Percentiles rank a stretch among this genome's conserved stretches.
Conservation (phyloP, 2,797 vertebrate genomes). For the Mus minutoides region DNA sequence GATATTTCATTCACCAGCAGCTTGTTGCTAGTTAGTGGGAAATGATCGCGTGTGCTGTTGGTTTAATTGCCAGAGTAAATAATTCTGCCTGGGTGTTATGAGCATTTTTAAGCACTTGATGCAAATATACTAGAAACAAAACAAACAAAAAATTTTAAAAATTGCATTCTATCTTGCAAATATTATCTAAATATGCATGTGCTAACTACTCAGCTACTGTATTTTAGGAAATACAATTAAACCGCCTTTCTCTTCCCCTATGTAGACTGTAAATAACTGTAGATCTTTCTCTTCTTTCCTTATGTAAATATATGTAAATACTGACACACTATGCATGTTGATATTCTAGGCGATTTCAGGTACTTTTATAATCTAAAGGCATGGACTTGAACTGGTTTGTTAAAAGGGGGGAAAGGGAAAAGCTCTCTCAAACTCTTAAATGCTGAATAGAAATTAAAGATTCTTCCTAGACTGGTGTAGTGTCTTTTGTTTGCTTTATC, state of each 20-base stretch:
- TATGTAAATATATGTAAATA: conserved; percentile 99
- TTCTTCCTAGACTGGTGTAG: conserved; percentile 87
- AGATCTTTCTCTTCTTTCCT: conserved; percentile 89
- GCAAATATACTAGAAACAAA: conserved; percentile 91
- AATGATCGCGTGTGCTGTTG: conserved; percentile 92
- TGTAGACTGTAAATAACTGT: conserved; percentile 94
- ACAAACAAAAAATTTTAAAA: conserved; percentile 82
- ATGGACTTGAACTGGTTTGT: conserved; percentile 92
- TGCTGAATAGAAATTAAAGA: conserved; percentile 89
- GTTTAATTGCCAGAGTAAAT: conserved; percentile 93
- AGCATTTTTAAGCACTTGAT: conserved; percentile 93
- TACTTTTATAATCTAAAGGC: conserved; percentile 99
- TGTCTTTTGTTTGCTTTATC: conserved; percentile 65
- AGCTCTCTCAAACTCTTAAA: conserved; percentile 87
- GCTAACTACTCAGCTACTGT: conserved; percentile 90
- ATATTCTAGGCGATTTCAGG: conserved; percentile 97
- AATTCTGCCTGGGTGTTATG: conserved; percentile 91
- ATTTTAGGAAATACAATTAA: conserved; percentile 91
- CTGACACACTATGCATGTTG: conserved; percentile 96
- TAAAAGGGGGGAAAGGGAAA: conserved; percentile 83
- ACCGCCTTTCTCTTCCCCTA: conserved; percentile 91
- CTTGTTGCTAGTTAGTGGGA: conserved; percentile 92
- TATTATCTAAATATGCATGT: conserved; percentile 95
- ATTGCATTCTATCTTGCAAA: conserved; percentile 90
- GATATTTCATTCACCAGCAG: conserved; percentile 94